A percentile compares a stretch with the other conserved stretches of the same genome.
phyloP scores from a whole-genome alignment of 2,113 vertebrate species.

The Leucopsar rothschildi region DNA sequence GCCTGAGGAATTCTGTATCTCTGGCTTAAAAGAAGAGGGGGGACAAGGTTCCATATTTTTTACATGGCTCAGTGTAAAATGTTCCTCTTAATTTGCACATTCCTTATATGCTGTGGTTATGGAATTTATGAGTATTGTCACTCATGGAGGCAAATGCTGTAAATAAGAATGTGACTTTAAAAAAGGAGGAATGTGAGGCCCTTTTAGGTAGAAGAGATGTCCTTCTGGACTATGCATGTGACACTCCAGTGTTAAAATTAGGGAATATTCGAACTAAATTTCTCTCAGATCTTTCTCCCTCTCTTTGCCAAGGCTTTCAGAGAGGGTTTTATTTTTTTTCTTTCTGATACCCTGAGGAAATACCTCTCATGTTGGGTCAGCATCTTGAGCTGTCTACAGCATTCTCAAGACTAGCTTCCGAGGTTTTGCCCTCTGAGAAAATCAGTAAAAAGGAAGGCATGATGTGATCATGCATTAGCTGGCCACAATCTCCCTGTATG shows the following conservation, averaged over 20 bases:
- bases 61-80: not conserved
- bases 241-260: conserved; percentile 33
- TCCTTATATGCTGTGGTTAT: not conserved
- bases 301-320: not conserved
- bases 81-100: not conserved
- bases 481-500: not conserved
- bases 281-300: not conserved
- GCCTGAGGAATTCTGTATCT: not conserved
- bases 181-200: not conserved
- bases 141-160: not conserved
- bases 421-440: conserved; percentile 25
- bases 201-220: conserved; percentile 30
- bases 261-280: not conserved
- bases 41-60: not conserved
- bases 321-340: not conserved
- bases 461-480: not conserved
- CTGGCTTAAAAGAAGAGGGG: not conserved
- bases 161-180: not conserved
- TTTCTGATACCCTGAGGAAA: conserved; percentile 29
- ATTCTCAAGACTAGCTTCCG: conserved; percentile 12
- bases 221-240: not conserved
- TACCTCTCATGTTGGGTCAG: conserved; percentile 42
- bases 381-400: conserved; percentile 44
- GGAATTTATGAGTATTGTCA: not conserved
- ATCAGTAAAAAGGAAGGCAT: not conserved